phyloP scores from a whole-genome alignment of 1,140 invertebrate species.

The Phthorimaea operculella region DNA sequence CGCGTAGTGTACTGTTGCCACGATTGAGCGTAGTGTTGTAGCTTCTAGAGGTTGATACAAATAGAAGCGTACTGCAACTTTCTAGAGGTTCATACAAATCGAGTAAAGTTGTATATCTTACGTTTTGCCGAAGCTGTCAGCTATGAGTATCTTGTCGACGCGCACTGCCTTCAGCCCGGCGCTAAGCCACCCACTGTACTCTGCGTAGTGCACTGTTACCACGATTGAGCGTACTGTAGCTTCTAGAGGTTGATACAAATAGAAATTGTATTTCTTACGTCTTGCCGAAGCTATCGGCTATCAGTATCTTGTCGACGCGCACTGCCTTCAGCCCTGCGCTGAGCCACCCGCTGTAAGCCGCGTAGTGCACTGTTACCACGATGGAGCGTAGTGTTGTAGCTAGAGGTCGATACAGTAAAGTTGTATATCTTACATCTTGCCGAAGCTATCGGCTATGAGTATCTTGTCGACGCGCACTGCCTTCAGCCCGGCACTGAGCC shows the following conservation, averaged over 20 bases:
- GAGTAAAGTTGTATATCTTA: too few species aligned
- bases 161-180: conserved; percentile 82
- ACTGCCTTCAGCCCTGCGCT: conserved; percentile 82
- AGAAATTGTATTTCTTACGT: conserved; percentile 70
- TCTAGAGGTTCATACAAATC: too few species aligned
- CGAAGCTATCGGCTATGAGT: conserved; percentile 85
- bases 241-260: too few species aligned
- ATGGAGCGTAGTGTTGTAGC: too few species aligned
- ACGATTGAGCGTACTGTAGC: too few species aligned
- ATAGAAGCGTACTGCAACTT: conserved; percentile 73
- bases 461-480: conserved; percentile 86
- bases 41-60: too few species aligned
- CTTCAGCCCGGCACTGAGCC: conserved; percentile 85
- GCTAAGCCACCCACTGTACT: conserved; percentile 91
- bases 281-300: conserved; percentile 88
- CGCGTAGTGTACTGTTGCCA: conserved; percentile 84
- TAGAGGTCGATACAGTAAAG: too few species aligned
- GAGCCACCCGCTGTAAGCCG: conserved; percentile 91
- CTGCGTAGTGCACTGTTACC: conserved; percentile 77
- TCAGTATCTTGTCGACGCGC: conserved; percentile 83
- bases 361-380: conserved; percentile 85
- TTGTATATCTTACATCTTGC: conserved; percentile 80
- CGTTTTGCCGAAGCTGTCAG: conserved; percentile 87
- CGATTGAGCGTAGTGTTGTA: too few species aligned
- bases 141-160: conserved; percentile 84